Percentiles rank a stretch among this genome's conserved stretches.
phyloP scores from a whole-genome alignment of 2,888 invertebrate genomes.

The Eremobia ochroleuca region DNA sequence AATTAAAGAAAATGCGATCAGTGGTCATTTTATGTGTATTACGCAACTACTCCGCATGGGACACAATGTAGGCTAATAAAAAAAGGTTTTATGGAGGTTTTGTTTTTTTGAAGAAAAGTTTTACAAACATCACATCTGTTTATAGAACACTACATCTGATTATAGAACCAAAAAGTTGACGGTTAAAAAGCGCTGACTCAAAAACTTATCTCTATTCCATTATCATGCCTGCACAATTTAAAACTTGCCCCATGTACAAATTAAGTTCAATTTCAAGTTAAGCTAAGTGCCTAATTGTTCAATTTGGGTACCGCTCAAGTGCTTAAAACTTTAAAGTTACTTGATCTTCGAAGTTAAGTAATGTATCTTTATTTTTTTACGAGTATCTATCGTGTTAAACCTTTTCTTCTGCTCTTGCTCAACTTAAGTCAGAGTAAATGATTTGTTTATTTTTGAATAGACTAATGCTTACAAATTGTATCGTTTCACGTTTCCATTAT shows the following conservation, averaged over 20 bases:
- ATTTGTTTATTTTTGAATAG: slow-evolving; percentile 4
- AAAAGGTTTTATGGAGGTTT: too few species aligned
- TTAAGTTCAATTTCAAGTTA: slow-evolving; percentile 44
- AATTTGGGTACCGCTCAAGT: slow-evolving; percentile 39
- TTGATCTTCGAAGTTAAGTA: slow-evolving; percentile 31
- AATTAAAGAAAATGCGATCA: too few species aligned
- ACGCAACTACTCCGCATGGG: too few species aligned
- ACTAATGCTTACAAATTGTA: background rate
- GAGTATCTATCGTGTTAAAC: background rate
- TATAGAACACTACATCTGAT: too few species aligned
- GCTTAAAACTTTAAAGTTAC: slow-evolving; percentile 53
- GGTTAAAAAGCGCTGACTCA: background rate
- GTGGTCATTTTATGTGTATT: too few species aligned
- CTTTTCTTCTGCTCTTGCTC: slow-evolving; percentile 6
- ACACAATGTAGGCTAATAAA: background rate
- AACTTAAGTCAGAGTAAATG: background rate
- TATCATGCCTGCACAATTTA: background rate
- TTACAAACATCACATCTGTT: too few species aligned
- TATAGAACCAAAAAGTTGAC: background rate
- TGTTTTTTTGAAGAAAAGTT: too few species aligned
- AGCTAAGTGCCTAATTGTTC: slow-evolving; percentile 44
- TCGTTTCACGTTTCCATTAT: too few species aligned
- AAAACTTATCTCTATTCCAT: too few species aligned
- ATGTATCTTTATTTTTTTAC: slow-evolving; percentile 47
- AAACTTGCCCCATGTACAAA: slow-evolving; percentile 20